Percentiles rank a stretch among this genome's conserved stretches.
phyloP scores from a whole-genome alignment of 2,113 vertebrate species.

The Clarias batrachus region DNA sequence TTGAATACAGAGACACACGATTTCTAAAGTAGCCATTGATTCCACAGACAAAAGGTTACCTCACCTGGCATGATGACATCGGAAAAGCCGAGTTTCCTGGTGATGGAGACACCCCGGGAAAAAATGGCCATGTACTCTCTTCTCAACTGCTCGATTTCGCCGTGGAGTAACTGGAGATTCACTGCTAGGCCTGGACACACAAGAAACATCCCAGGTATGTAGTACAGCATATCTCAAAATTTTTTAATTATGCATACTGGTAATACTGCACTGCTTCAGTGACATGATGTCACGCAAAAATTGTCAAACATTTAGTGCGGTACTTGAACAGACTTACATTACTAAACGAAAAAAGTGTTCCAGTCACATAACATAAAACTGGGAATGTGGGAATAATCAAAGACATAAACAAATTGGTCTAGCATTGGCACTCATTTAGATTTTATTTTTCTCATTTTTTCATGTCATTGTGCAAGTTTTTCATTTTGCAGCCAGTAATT shows the following conservation, averaged over 20 bases:
- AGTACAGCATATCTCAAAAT: neutral
- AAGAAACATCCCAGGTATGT: neutral
- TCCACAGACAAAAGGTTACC: slow-evolving; percentile 23
- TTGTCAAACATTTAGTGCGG: neutral
- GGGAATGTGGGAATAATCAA: neutral
- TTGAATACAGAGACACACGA: neutral
- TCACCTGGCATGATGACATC: slow-evolving; percentile 98
- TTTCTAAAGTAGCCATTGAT: neutral
- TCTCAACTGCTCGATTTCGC: slow-evolving; percentile 94
- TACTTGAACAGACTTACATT: neutral
- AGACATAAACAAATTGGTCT: neutral
- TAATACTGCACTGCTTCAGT: neutral
- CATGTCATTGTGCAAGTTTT: neutral
- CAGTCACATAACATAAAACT: neutral
- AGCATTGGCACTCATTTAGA: neutral
- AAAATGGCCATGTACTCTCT: slow-evolving; percentile 93
- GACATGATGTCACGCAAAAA: neutral
- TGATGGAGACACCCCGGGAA: slow-evolving; percentile 91
- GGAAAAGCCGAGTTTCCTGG: slow-evolving; percentile 94
- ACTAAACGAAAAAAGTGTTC: no score
- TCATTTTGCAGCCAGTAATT: neutral
- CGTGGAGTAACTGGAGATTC: slow-evolving; percentile 93
- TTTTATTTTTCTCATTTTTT: neutral
- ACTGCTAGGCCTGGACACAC: slow-evolving; percentile 82
- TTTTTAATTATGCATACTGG: neutral